A percentile compares a stretch with the other conserved stretches of the same genome.
Conservation (phyloP, 2,888 invertebrate genomes). For the Aphodius granarius region DNA sequence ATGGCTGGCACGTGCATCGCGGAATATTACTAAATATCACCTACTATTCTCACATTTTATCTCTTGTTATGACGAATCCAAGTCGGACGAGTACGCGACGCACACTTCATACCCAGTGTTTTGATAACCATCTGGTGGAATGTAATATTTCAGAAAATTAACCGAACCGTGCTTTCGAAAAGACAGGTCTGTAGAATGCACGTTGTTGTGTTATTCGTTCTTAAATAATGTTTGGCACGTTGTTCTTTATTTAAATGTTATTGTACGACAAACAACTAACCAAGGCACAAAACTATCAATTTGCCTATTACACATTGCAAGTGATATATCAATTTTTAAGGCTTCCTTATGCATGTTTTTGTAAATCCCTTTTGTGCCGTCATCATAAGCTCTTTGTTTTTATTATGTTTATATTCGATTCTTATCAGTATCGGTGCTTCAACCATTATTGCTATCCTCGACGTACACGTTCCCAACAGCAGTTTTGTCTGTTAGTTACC, state of each 20-base stretch:
- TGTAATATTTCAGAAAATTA: background rate
- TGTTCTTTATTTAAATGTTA: background rate
- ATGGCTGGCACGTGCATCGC: background rate
- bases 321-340: no score
- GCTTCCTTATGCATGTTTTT: no score
- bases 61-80: background rate
- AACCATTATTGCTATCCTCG: no score
- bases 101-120: background rate
- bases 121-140: background rate
- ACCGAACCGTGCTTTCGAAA: background rate
- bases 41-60: background rate
- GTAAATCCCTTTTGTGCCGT: no score
- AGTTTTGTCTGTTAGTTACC: no score
- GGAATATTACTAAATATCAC: background rate
- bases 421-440: no score
- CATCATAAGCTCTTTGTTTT: no score
- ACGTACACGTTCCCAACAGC: no score
- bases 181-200: background rate
- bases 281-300: no score
- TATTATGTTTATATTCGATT: no score
- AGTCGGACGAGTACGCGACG: background rate
- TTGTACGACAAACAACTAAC: no score
- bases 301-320: no score
- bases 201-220: background rate
- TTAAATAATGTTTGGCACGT: background rate